A percentile compares a stretch with the other conserved stretches of the same genome.
phyloP scores from a whole-genome alignment of 2,113 vertebrate genomes.

The Lagopus muta region DNA sequence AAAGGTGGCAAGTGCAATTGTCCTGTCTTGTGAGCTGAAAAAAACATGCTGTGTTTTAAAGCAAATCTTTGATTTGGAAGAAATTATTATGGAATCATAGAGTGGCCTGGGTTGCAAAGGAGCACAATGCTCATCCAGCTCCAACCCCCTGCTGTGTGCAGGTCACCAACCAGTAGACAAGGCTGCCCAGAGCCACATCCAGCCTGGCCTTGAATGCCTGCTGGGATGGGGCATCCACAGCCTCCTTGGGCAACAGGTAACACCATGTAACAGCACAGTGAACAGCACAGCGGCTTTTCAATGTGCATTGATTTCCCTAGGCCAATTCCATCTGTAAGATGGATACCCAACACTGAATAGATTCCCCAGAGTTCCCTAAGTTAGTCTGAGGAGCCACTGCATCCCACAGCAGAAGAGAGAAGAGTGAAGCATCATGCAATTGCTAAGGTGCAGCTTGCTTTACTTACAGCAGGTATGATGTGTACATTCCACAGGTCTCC shows the following conservation, averaged over 20 bases:
- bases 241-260: background rate
- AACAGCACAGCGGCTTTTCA: background rate
- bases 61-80: background rate
- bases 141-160: too few relatives aligned
- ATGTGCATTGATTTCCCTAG: background rate
- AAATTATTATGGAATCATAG: background rate
- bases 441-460: background rate
- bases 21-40: slow-evolving; percentile 16
- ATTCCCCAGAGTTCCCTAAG: background rate
- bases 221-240: too few relatives aligned
- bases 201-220: too few relatives aligned
- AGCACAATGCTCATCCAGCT: too few relatives aligned
- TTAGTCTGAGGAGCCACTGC: background rate
- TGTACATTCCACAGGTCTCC: background rate
- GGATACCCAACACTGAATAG: background rate
- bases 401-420: background rate
- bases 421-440: background rate
- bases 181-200: too few relatives aligned
- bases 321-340: background rate
- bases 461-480: background rate
- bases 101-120: too few relatives aligned
- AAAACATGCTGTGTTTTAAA: background rate
- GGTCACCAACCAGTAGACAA: too few relatives aligned
- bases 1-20: background rate
- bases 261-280: background rate